Evolutionary conservation across 2,113 vertebrate genomes (phyloP).

Genomic region (Rissa tridactyla): DNA sequence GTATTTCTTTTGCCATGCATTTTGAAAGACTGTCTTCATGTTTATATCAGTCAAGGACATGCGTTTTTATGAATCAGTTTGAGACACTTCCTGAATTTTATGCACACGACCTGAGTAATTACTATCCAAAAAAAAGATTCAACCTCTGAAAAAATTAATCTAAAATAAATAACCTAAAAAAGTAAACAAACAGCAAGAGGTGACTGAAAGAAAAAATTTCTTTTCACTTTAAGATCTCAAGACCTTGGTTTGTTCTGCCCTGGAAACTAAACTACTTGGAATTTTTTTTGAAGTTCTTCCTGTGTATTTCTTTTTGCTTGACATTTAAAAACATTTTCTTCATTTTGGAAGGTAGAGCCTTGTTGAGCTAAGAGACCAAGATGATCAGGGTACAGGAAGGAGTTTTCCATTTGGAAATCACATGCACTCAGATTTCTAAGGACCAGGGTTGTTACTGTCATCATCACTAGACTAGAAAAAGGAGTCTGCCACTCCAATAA

Average conservation of each 20-base stretch:
- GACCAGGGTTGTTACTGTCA: neutral
- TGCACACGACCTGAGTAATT: neutral
- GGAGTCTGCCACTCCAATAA: neutral
- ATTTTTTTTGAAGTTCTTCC: neutral
- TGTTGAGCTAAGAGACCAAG: neutral
- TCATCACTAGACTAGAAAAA: neutral
- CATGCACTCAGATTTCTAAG: neutral
- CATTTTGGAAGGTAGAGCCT: neutral
- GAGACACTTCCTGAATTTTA: neutral
- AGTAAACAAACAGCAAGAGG: neutral
- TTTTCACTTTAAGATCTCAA: neutral
- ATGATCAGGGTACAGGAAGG: neutral
- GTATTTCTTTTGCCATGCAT: neutral
- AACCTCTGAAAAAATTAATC: neutral
- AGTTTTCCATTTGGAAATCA: neutral
- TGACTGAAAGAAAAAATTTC: neutral
- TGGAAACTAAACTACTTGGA: neutral
- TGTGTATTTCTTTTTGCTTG: neutral
- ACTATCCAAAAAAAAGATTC: neutral
- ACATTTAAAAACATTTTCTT: neutral
- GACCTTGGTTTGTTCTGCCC: neutral
- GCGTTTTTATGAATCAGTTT: neutral
- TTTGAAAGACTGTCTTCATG: neutral
- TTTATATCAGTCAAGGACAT: neutral
- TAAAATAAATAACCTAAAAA: neutral